Conservation (phyloP, 2,113 vertebrate species). For the Ictalurus punctatus region DNA sequence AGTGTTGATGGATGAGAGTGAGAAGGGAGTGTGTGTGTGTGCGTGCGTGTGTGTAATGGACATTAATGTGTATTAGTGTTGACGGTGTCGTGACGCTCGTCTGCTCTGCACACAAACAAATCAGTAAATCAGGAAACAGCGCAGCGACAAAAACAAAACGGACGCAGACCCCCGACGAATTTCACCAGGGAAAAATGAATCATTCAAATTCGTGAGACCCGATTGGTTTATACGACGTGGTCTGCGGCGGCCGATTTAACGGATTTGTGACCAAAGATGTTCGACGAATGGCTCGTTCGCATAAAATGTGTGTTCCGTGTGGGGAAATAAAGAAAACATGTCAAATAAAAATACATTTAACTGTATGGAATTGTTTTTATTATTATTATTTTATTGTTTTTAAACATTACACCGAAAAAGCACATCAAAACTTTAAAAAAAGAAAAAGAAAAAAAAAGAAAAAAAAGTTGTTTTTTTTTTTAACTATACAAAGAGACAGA, state of each 20-base stretch:
- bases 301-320: not conserved
- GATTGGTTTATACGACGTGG: not conserved
- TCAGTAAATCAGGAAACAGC: not conserved
- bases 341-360: not conserved
- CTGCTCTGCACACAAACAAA: not conserved
- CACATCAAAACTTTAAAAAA: not conserved
- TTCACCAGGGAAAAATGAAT: not conserved
- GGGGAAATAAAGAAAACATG: no score
- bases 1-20: slow-evolving; percentile 87
- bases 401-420: slow-evolving; percentile 5
- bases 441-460: not conserved
- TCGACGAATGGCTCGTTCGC: not conserved
- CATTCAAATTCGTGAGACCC: not conserved
- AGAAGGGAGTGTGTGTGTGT: slow-evolving; percentile 14
- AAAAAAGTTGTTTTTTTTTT: not conserved
- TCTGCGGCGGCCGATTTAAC: not conserved
- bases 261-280: not conserved
- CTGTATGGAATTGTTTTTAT: not conserved
- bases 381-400: not conserved
- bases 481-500: not conserved
- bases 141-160: not conserved
- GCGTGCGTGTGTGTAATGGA: not conserved
- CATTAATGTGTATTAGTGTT: not conserved
- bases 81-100: not conserved
- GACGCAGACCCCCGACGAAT: not conserved